Evolutionary conservation across 2,797 vertebrate genomes (phyloP).

Genomic region (Coranthus polyacanthus): DNA sequence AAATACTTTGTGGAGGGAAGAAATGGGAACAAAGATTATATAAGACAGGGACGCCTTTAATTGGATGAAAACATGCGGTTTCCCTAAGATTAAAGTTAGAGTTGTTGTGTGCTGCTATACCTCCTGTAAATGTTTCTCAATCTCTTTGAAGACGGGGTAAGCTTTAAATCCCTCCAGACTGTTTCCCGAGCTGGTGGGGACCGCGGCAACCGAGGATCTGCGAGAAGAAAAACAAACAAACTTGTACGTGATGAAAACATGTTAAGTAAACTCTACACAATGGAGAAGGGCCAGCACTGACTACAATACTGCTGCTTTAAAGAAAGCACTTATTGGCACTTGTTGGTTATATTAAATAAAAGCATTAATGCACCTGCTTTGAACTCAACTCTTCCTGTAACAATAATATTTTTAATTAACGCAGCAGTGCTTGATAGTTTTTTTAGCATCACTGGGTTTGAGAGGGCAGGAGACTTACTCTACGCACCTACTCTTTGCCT

Average conservation of each 20-base stretch:
- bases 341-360: too few species aligned
- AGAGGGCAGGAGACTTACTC: too few species aligned
- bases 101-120: slow-evolving; percentile 69
- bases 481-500: too few species aligned
- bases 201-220: slow-evolving; percentile 81
- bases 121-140: slow-evolving; percentile 92
- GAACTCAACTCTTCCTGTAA: too few species aligned
- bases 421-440: too few species aligned
- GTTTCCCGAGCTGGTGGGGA: slow-evolving; percentile 80
- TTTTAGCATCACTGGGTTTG: too few species aligned
- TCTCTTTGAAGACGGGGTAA: slow-evolving; percentile 91
- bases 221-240: slow-evolving; percentile 25
- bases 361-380: too few species aligned
- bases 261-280: not conserved
- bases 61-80: not conserved
- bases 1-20: too few species aligned
- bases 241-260: not conserved
- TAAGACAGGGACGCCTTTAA: not conserved
- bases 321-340: too few species aligned
- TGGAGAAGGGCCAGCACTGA: too few species aligned
- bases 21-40: not conserved
- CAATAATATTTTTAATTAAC: too few species aligned
- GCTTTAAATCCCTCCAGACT: slow-evolving; percentile 89
- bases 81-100: not conserved
- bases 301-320: too few species aligned